These are phyloP conservation scores for Pseudochirops corinnae DNA, from an alignment of 2,797 vertebrate genomes.

Conservation along the genomic window DNA sequence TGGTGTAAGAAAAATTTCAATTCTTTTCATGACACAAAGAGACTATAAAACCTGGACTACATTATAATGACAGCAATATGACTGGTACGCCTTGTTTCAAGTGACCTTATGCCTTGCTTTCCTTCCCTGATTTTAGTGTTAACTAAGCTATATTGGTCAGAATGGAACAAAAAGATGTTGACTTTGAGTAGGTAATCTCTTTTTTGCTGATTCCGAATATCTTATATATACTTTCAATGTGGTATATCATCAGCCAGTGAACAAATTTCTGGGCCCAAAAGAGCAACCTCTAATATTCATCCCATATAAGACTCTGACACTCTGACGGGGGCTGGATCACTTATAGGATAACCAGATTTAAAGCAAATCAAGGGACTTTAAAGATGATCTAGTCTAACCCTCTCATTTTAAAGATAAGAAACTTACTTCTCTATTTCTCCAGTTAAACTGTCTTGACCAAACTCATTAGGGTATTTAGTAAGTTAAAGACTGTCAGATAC, in stretches of 20 bases:
- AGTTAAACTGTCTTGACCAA: conserved; percentile 38
- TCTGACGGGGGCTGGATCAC: not conserved
- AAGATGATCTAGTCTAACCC: not conserved
- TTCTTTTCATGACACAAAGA: conserved; percentile 43
- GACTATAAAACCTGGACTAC: conserved; percentile 26
- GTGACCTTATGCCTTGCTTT: conserved; percentile 19
- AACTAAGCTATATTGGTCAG: not conserved
- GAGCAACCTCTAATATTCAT: not conserved
- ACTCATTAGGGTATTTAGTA: not conserved
- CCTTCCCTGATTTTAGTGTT: conserved; percentile 32
- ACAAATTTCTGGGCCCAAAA: conserved; percentile 2
- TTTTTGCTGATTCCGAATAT: not conserved
- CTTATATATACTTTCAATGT: not conserved
- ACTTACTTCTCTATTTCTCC: conserved; percentile 45
- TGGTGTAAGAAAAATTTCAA: conserved; percentile 56
- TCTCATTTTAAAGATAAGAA: not conserved
- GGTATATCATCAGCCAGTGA: not conserved
- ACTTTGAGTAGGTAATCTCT: conserved; percentile 13
- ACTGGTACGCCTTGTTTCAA: conserved; percentile 42
- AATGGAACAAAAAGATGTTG: not conserved
- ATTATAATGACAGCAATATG: conserved; percentile 11
- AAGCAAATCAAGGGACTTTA: not conserved
- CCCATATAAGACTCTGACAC: not conserved
- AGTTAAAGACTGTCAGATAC: conserved; percentile 40
- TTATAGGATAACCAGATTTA: not conserved